A percentile compares a stretch with the other conserved stretches of the same genome.
Conservation (phyloP, 2,888 invertebrate genomes). For the Altica lythri region DNA sequence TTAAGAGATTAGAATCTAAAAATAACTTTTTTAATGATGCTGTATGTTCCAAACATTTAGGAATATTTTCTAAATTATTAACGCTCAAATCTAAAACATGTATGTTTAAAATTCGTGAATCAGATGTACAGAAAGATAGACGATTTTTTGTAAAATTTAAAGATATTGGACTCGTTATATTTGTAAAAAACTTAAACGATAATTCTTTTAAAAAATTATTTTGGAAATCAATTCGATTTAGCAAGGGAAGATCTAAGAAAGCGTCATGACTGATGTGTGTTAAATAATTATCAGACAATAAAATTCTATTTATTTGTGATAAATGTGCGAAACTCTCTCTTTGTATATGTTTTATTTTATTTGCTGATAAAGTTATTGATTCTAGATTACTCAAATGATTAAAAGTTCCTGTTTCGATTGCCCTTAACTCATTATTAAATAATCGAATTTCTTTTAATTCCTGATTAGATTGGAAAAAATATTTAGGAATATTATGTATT, state of each 20-base stretch:
- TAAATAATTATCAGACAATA: constrained; percentile 82
- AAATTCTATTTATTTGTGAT: constrained; percentile 77
- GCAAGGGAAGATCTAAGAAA: constrained; percentile 74
- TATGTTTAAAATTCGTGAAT: constrained; percentile 63
- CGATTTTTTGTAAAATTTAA: constrained; percentile 78
- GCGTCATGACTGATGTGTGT: constrained; percentile 72
- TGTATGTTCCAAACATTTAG: constrained; percentile 69
- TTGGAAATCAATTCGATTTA: constrained; percentile 80
- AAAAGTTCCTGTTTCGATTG: constrained; percentile 72
- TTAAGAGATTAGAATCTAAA: constrained; percentile 75
- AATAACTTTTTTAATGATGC: constrained; percentile 71
- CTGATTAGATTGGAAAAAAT: constrained; percentile 72
- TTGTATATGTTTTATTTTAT: constrained; percentile 73
- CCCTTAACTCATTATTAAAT: constrained; percentile 78
- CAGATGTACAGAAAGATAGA: constrained; percentile 58
- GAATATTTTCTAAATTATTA: constrained; percentile 69
- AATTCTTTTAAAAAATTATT: constrained; percentile 75
- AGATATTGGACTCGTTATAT: constrained; percentile 72
- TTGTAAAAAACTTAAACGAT: constrained; percentile 69
- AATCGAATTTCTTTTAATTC: constrained; percentile 78
- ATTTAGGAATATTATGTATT: constrained; percentile 70
- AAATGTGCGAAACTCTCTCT: constrained; percentile 77
- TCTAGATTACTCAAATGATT: constrained; percentile 72
- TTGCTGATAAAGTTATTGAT: constrained; percentile 78
- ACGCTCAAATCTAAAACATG: constrained; percentile 73